Percentiles rank a stretch among this genome's conserved stretches.
phyloP scores from a whole-genome alignment of 2,888 invertebrate genomes.

The Nasonovia ribisnigri region DNA sequence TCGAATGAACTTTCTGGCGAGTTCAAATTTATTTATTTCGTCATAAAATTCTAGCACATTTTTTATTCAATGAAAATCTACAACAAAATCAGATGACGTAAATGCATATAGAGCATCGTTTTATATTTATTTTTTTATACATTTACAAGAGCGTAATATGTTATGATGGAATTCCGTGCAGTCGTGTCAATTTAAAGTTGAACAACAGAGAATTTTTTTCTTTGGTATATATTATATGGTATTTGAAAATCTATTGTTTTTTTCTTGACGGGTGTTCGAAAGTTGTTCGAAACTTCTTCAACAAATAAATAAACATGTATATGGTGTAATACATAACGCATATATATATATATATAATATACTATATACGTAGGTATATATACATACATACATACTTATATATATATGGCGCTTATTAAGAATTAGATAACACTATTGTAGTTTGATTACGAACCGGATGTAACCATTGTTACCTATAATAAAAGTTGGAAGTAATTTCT shows the following conservation, averaged over 20 bases:
- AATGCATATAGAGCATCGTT: background rate
- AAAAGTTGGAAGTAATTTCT: background rate
- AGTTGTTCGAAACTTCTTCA: background rate
- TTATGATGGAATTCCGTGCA: constrained; percentile 14
- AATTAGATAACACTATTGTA: background rate
- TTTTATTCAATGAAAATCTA: background rate
- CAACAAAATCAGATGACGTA: constrained; percentile 24
- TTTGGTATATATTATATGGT: background rate
- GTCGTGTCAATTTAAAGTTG: constrained; percentile 33
- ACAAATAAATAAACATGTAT: background rate
- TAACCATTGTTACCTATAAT: background rate
- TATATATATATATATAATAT: too few relatives aligned
- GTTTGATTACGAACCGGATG: background rate
- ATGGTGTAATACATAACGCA: background rate
- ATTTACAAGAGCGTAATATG: background rate
- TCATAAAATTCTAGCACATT: constrained; percentile 14
- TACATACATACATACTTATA: background rate
- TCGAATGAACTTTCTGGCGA: background rate
- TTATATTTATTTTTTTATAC: constrained; percentile 17
- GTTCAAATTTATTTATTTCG: background rate
- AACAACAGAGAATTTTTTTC: constrained; percentile 1
- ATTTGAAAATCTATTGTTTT: background rate
- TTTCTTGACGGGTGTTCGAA: background rate
- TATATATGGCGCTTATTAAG: background rate
- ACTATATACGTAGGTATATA: too few relatives aligned